Conservation (phyloP, 2,888 invertebrate genomes). For the Drymonia ruficornis region DNA sequence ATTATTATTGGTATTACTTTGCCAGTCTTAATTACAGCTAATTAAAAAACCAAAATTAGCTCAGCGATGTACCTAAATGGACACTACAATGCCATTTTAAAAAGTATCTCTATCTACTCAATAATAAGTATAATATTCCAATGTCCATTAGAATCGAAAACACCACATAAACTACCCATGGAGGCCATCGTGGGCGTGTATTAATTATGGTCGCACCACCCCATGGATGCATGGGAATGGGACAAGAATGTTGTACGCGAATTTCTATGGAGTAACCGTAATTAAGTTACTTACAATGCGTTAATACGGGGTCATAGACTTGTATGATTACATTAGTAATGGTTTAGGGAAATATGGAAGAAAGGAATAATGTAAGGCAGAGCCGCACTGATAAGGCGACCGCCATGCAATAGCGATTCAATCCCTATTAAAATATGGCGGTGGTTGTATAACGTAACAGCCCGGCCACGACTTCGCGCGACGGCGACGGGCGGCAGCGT, state of each 20-base stretch:
- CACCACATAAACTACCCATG: slow-evolving; percentile 27
- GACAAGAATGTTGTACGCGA: slow-evolving; percentile 37
- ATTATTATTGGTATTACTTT: too few species aligned
- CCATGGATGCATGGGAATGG: slow-evolving; percentile 54
- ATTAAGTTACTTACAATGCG: slow-evolving; percentile 35
- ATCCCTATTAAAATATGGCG: too few species aligned
- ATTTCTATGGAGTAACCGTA: slow-evolving; percentile 26
- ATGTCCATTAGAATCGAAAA: slow-evolving; percentile 8
- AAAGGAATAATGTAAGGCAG: too few species aligned
- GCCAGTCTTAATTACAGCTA: too few species aligned
- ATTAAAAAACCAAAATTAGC: too few species aligned
- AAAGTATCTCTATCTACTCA: not conserved
- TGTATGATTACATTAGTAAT: not conserved
- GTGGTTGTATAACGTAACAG: too few species aligned
- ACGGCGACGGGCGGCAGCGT: too few species aligned
- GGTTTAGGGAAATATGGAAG: not conserved
- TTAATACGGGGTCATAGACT: slow-evolving; percentile 27
- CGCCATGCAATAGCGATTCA: too few species aligned
- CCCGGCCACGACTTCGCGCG: too few species aligned
- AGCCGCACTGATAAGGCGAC: too few species aligned
- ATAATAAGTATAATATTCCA: not conserved
- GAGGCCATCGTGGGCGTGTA: slow-evolving; percentile 61
- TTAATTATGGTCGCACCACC: slow-evolving; percentile 68
- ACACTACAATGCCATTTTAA: not conserved
- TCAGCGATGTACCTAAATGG: too few species aligned